Conservation (phyloP, 2,888 invertebrate genomes). For the Encarsia formosa region DNA sequence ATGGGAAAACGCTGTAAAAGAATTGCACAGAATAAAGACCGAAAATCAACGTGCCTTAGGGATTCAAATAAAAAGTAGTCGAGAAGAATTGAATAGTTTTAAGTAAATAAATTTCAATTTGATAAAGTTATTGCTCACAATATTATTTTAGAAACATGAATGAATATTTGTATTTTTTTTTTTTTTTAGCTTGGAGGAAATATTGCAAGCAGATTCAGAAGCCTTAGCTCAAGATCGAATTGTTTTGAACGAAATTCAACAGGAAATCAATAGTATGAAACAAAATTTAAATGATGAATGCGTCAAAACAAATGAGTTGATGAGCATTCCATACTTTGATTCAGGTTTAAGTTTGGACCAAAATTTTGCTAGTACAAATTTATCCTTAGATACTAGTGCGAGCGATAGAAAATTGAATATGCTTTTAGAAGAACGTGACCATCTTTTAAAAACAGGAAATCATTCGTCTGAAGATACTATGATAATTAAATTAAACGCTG, state of each 20-base stretch:
- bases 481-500: constrained; percentile 54
- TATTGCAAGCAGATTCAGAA: constrained; percentile 40
- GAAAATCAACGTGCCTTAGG: constrained; percentile 56
- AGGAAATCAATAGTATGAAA: constrained; percentile 41
- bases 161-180: no score
- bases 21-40: constrained; percentile 62
- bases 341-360: constrained; percentile 29
- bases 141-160: no score
- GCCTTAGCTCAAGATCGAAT: constrained; percentile 43
- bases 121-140: background rate
- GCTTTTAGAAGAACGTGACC: constrained; percentile 54
- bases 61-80: constrained; percentile 53
- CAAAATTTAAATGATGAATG: constrained; percentile 32
- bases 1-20: constrained; percentile 67
- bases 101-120: constrained; percentile 37
- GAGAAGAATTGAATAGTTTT: constrained; percentile 43
- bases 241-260: constrained; percentile 42
- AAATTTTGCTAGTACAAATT: constrained; percentile 22
- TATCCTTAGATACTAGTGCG: constrained; percentile 44
- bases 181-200: constrained; percentile 41
- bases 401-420: constrained; percentile 52
- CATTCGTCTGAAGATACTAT: constrained; percentile 52
- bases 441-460: constrained; percentile 52
- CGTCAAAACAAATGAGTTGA: constrained; percentile 24
- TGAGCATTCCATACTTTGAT: constrained; percentile 29